A percentile compares a stretch with the other conserved stretches of the same genome.
These are phyloP conservation scores for Drosophila sechellia DNA, from an alignment of 1,140 invertebrate genomes.

Conservation along the genomic window DNA sequence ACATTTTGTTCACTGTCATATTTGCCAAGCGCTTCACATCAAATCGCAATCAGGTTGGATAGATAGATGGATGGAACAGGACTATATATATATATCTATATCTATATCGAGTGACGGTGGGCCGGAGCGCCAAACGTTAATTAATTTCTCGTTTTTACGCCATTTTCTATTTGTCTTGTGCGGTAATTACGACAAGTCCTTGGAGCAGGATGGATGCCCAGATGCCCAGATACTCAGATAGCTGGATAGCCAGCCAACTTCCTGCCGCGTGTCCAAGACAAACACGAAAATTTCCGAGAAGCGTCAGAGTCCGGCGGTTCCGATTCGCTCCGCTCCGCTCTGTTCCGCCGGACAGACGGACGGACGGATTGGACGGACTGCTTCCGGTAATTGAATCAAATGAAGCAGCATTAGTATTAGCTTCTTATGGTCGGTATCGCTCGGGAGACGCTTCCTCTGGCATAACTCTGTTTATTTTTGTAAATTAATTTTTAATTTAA, in stretches of 20 bases:
- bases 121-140: constrained; percentile 47
- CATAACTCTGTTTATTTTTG: constrained; percentile 79
- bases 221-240: not conserved
- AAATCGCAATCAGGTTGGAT: constrained; percentile 40
- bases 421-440: constrained; percentile 67
- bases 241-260: constrained; percentile 28
- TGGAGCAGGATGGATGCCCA: constrained; percentile 28
- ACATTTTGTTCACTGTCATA: constrained; percentile 38
- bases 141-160: constrained; percentile 81
- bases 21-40: constrained; percentile 71
- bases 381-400: constrained; percentile 83
- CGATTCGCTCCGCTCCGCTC: constrained; percentile 14
- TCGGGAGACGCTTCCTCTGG: constrained; percentile 13
- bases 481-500: constrained; percentile 83
- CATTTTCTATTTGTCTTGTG: constrained; percentile 82
- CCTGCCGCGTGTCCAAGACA: constrained; percentile 67
- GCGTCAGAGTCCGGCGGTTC: constrained; percentile 1
- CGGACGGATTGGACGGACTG: constrained; percentile 49
- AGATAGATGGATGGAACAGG: constrained; percentile 15
- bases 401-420: constrained; percentile 83
- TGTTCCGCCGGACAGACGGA: constrained; percentile 19
- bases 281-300: constrained; percentile 51
- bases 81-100: constrained; percentile 12
- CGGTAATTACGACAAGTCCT: constrained; percentile 77
- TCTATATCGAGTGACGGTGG: constrained; percentile 28